Conservation (phyloP, 2,888 invertebrate species). For the Spodoptera exigua region DNA sequence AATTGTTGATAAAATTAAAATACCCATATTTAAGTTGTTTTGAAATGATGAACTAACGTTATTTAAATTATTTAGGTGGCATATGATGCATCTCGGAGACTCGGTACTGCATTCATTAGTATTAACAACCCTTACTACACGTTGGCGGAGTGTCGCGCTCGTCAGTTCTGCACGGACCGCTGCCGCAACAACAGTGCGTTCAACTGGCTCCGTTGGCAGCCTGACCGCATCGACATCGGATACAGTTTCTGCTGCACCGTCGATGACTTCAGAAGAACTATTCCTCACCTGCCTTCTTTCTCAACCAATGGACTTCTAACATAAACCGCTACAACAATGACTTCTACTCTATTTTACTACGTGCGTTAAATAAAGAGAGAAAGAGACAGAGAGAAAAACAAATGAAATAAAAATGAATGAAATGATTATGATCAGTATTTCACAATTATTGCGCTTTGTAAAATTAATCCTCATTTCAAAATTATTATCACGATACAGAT, state of each 20-base stretch:
- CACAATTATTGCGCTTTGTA: too few relatives aligned
- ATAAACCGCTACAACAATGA: slow-evolving; percentile 13
- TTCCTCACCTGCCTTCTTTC: slow-evolving; percentile 88
- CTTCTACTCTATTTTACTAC: too few relatives aligned
- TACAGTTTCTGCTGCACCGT: slow-evolving; percentile 91
- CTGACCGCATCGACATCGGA: slow-evolving; percentile 86
- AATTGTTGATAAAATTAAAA: neutral
- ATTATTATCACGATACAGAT: too few relatives aligned
- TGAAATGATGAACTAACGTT: too few relatives aligned
- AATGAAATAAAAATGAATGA: too few relatives aligned
- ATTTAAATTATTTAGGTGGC: slow-evolving; percentile 77
- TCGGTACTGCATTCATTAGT: slow-evolving; percentile 90
- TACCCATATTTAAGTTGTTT: too few relatives aligned
- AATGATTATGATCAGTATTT: too few relatives aligned
- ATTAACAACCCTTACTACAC: slow-evolving; percentile 91
- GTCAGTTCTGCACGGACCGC: slow-evolving; percentile 87
- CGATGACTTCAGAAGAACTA: slow-evolving; percentile 86
- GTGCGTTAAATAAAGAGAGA: too few relatives aligned
- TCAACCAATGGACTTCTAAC: slow-evolving; percentile 80
- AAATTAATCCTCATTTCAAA: too few relatives aligned
- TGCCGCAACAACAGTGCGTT: slow-evolving; percentile 89
- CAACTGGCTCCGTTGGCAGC: slow-evolving; percentile 89
- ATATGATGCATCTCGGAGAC: slow-evolving; percentile 83
- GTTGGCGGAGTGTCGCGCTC: slow-evolving; percentile 71
- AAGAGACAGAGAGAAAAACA: too few relatives aligned